Evolutionary conservation across 2,888 invertebrate species (phyloP).

Genomic region (Conchocele bisecta): DNA sequence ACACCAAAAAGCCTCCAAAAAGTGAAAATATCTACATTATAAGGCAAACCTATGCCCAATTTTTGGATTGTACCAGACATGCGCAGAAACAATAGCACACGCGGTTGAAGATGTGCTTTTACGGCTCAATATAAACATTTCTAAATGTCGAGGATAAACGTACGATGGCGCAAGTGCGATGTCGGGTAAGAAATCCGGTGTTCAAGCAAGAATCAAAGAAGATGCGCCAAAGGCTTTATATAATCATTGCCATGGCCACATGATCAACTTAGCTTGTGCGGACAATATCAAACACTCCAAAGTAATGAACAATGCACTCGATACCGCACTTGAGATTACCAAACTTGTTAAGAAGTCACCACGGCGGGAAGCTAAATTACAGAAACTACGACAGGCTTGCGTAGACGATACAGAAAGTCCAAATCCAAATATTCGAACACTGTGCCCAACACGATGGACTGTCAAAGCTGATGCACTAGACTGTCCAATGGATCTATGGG

Average conservation of each 20-base stretch:
- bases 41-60: no score
- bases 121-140: constrained; percentile 23
- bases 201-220: constrained; percentile 15
- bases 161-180: constrained; percentile 36
- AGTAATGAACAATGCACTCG: constrained; percentile 26
- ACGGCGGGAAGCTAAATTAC: constrained; percentile 31
- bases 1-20: no score
- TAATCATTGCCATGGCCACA: constrained; percentile 37
- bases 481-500: constrained; percentile 12
- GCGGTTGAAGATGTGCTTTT: constrained; percentile 34
- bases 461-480: constrained; percentile 32
- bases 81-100: constrained; percentile 16
- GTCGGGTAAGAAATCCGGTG: constrained; percentile 21
- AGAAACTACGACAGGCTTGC: constrained; percentile 33
- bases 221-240: constrained; percentile 32
- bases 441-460: constrained; percentile 54
- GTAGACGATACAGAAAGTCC: constrained; percentile 5
- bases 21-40: no score
- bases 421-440: constrained; percentile 6
- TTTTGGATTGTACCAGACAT: constrained; percentile 42
- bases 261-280: constrained; percentile 21
- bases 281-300: constrained; percentile 24
- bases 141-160: constrained; percentile 34
- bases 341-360: constrained; percentile 56
- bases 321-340: constrained; percentile 39